Conservation (phyloP, 2,797 vertebrate genomes). For the Molossus alvarezi region DNA sequence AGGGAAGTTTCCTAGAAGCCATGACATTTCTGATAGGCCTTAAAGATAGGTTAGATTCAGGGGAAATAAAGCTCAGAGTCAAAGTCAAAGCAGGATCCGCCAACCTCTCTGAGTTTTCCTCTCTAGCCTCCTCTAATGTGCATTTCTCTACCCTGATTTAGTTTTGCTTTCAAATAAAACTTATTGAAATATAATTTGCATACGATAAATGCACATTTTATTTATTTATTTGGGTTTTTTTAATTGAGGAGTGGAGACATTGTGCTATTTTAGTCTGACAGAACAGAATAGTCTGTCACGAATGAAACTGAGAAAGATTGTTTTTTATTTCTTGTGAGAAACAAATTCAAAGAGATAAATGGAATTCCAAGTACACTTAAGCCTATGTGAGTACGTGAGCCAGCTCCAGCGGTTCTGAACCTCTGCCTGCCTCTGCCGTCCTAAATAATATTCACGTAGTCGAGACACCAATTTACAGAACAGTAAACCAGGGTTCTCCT, state of each 20-base stretch:
- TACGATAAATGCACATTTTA: neutral
- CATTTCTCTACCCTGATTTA: neutral
- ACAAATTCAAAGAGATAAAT: neutral
- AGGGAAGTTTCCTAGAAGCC: neutral
- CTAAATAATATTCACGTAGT: neutral
- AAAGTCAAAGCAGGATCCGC: neutral
- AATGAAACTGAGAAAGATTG: neutral
- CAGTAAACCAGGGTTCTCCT: neutral
- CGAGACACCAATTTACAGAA: neutral
- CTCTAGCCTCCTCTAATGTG: neutral
- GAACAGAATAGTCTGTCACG: neutral
- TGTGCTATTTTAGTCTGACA: neutral
- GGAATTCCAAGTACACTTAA: neutral
- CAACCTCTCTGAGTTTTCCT: neutral
- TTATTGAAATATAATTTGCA: neutral
- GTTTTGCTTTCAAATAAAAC: constrained; percentile 41
- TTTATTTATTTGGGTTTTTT: too few relatives aligned
- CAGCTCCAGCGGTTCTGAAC: neutral
- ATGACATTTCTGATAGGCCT: neutral
- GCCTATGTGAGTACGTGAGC: neutral
- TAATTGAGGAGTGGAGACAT: neutral
- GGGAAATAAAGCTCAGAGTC: neutral
- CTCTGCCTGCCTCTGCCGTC: neutral
- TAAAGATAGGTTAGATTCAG: constrained; percentile 1
- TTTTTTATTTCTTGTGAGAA: neutral